Base-by-base conservation (phyloP, 2,888 invertebrate genomes). In the Dryadula phaetusa region DNA sequence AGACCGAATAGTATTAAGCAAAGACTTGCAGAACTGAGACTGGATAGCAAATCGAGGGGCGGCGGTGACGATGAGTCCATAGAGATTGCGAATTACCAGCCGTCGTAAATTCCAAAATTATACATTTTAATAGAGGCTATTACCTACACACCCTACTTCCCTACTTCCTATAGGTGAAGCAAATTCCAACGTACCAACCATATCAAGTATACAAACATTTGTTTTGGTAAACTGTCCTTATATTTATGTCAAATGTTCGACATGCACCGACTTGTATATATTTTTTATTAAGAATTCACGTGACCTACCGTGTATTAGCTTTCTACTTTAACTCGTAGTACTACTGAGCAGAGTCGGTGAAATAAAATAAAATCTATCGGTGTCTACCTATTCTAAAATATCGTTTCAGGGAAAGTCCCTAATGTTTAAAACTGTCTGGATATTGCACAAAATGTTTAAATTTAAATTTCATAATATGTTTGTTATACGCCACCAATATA, bases 1-100 rank as follows among this genome's bases (percentile, higher is more conserved):
- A 90, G 92, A 75, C 90, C 89, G 72, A 92, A 88, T 76, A 92
- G 91, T 73, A 89, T 90, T 72, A 81, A 86, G 49, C 91, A 91
- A 76, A 83, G 89, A 73, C 76, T 92, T 70, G 91, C 90, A 58
- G 91, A 92, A 71, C 74, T 91, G 66, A 82, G 90, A 73, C 77
- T 90, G 71, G 90, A 92, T 76, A 90, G 86, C 81, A 92, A 90
- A 70, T 89, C 90, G 5, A 81, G 90, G 71, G 88, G 90, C 3
- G 88, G 90, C 60, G 90, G 89, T 58, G 88, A 88, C 42, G 90
- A 90, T 49, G 88, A 87, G 67, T 84, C 83, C 2, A 49, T 72
- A 69, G 69, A 72, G 62, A 72, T 70, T n/a, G 66, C 75, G 32
- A 74, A 68, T 44, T 68, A 64, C 22, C 69, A 74, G 22, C 62